Evolutionary conservation across 2,113 vertebrate genomes (phyloP).

Genomic region (Panthera tigris): DNA sequence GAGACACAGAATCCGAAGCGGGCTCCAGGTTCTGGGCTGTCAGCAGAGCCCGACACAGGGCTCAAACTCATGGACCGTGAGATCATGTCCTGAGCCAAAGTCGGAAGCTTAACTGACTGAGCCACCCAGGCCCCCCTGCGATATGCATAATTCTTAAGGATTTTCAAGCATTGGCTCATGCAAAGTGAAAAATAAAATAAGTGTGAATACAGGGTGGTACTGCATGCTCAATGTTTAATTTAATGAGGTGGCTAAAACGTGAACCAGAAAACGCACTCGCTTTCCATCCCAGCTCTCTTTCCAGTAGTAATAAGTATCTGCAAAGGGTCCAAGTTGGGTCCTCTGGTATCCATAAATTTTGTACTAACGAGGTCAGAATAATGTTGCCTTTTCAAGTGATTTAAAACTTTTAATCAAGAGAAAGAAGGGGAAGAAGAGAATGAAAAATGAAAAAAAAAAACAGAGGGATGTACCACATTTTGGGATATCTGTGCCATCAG

Average conservation of each 20-base stretch:
- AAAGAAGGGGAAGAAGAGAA: neutral
- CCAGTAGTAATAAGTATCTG: neutral
- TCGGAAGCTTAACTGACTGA: no score
- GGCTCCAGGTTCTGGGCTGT: no score
- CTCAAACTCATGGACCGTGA: no score
- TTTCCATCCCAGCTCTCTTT: neutral
- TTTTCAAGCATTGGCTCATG: neutral
- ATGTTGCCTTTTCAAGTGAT: neutral
- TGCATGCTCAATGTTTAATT: neutral
- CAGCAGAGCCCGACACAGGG: no score
- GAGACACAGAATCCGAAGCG: no score
- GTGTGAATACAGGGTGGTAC: neutral
- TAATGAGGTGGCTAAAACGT: neutral
- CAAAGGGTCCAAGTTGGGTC: neutral
- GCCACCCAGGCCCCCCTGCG: no score
- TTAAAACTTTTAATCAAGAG: conserved; percentile 40
- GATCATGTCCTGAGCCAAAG: no score
- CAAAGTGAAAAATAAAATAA: neutral
- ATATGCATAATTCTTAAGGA: neutral
- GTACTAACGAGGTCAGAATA: neutral
- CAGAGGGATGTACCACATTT: neutral
- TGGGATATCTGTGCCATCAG: conserved; percentile 41
- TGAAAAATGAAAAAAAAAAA: no score
- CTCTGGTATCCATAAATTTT: neutral
- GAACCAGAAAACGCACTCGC: neutral